Percentiles rank a stretch among this genome's conserved stretches.
Conservation (phyloP, 2,888 invertebrate genomes). For the Julus scanicus region DNA sequence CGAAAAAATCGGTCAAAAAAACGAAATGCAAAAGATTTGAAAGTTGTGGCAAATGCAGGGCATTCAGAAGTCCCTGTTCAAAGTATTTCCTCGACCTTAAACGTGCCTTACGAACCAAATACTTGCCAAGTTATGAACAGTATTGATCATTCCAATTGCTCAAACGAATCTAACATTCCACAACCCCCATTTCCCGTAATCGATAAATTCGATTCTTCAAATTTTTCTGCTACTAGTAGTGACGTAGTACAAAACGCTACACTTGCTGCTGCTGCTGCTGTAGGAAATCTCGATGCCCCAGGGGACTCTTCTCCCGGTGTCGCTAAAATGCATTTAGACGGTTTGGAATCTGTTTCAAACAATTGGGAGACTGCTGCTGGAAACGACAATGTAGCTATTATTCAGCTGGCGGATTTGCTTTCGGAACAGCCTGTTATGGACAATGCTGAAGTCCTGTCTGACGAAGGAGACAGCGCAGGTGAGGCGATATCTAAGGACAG, state of each 20-base stretch:
- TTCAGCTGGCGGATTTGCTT: slow-evolving; percentile 50
- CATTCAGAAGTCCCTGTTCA: background rate
- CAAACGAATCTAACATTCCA: slow-evolving; percentile 40
- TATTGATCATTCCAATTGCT: slow-evolving; percentile 41
- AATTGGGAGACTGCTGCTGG: slow-evolving; percentile 50
- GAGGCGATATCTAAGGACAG: background rate
- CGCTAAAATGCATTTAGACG: slow-evolving; percentile 41
- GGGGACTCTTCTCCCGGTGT: background rate
- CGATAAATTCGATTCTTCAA: slow-evolving; percentile 37
- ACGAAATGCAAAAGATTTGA: background rate
- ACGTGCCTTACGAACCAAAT: background rate
- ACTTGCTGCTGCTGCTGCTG: slow-evolving; percentile 34
- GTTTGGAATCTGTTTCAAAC: background rate
- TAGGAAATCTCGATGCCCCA: background rate
- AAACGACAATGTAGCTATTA: slow-evolving; percentile 37
- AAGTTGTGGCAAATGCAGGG: background rate
- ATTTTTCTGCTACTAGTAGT: slow-evolving; percentile 18
- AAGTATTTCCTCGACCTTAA: background rate
- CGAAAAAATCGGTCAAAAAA: background rate
- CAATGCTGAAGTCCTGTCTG: slow-evolving; percentile 13
- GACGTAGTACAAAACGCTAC: background rate
- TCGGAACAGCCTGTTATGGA: background rate
- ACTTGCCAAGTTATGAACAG: background rate
- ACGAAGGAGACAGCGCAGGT: background rate
- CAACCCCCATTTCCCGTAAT: slow-evolving; percentile 11